A percentile compares a stretch with the other conserved stretches of the same genome.
Conservation (phyloP, 92 coral and sea anemone species). For the Palythoa caribaeorum region DNA sequence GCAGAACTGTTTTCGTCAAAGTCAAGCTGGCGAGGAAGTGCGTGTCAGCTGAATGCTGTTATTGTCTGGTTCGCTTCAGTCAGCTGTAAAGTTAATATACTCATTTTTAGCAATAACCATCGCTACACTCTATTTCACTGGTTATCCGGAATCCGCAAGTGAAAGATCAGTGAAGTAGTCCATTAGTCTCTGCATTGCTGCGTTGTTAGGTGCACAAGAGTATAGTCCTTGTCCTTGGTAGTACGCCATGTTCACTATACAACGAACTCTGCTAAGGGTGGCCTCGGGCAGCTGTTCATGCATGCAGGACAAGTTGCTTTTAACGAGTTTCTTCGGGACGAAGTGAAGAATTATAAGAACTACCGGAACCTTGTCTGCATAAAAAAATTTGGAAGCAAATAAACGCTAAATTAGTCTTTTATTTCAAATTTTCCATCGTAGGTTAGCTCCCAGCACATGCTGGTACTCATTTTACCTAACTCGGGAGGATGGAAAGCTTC, state of each 20-base stretch:
- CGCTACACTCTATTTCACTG: neutral
- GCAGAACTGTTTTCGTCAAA: no score
- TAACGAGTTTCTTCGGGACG: slow-evolving; percentile 31
- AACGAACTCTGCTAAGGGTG: slow-evolving; percentile 7
- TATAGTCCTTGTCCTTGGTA: slow-evolving; percentile 17
- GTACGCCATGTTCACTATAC: slow-evolving; percentile 33
- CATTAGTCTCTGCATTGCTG: slow-evolving; percentile 36
- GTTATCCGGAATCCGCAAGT: neutral
- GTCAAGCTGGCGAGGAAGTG: no score
- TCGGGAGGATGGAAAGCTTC: no score
- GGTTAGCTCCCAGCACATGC: no score
- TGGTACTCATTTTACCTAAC: no score
- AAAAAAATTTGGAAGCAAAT: neutral
- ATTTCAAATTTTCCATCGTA: no score
- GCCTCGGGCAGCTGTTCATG: slow-evolving; percentile 34
- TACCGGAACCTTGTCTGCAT: slow-evolving; percentile 34
- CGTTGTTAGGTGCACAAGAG: slow-evolving; percentile 28
- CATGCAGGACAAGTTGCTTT: slow-evolving; percentile 34
- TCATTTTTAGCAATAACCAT: no score
- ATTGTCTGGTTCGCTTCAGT: no score
- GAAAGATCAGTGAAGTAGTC: slow-evolving; percentile 6
- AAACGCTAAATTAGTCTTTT: no score
- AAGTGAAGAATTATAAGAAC: slow-evolving; percentile 30
- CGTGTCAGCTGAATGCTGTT: no score
- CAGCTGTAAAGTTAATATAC: no score